Evolutionary conservation across 2,888 invertebrate genomes (phyloP), one percentile per base, ranked within the genome.

Genomic region (Dyspetes luteomarginatus): DNA sequence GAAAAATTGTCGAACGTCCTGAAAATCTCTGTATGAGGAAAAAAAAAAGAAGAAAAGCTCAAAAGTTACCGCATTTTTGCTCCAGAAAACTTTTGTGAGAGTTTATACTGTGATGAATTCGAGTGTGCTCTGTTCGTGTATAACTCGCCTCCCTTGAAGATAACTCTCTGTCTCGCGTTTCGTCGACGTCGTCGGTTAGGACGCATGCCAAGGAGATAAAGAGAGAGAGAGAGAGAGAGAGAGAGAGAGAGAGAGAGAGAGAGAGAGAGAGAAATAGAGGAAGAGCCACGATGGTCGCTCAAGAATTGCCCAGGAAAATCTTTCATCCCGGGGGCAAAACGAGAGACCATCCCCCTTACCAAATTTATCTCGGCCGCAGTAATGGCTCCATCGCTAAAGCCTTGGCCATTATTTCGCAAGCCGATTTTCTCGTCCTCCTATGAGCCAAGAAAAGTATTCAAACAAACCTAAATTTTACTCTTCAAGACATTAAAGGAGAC

Each of bases 351-450:
- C 30, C 58, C 60, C 41, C 24, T 65, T 19, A 24, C 75, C 52
- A 60, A 76, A 76, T 76, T 76, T 76, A 76, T 76, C 68, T 76
- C 60, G 52, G n/a, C 62, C 55, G 68, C 76, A 60, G 76, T 68
- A 68, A 76, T 76, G 76, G 68, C 76, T 62, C 68, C 60, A 28
- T 43, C 50, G 60, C 67, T 28, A 76, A 68, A 68, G 50, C 50
- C 68, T 62, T 9, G 55, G 55, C 15, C 52, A 17, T 41, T 55
- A n/a, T 52, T 19, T 50, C 65, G 19, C 50, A 36, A 30, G 36
- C 67, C 19, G 43, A 55, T 5, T 69, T 45, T 9, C 26, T 56
- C 19, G 24, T 56, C 52, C 60, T 62, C 36, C 43, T 22, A 28
- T 55, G 45, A 62, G 68, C 62, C 62, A 60, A 62, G 56, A 62